Base-by-base conservation (phyloP, 2,797 vertebrate species). In the Poecilia picta region DNA sequence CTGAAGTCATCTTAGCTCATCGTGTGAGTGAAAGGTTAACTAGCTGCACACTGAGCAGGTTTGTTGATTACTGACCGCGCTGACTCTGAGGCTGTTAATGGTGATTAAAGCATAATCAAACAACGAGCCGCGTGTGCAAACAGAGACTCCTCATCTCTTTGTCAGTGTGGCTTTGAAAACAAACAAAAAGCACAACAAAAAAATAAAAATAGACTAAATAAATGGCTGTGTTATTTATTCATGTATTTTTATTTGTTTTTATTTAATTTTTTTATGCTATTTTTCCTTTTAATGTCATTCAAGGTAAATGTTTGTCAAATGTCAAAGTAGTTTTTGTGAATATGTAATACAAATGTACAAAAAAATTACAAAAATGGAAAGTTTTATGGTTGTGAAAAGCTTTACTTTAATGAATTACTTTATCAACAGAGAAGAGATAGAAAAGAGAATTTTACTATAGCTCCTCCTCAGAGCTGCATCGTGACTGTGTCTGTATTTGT, bases 301-400 rank as follows among this genome's bases (percentile, higher is more conserved):
- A 92, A 95, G 88, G 91, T 96, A 94, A 93, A 93, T 96, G 95
- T 96, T 94, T 93, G 95, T 96, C 93, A 93, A 94, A 93, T 92
- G 95, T 96, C 93, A 92, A 89, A 93, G 94, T 96, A 93, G 90
- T 95, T 95, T 92, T 94, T 95, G 95, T 94, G 93, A 94, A 90
- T 95, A 94, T 94, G 94, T 91, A 87, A 93, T 81, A 94, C 89
- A 95, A 93, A 92, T 96, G 92, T 95, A 92, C 89, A 94, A 93
- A 93, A 93, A 92, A 89, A 77, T 66, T 49, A 66, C 11, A 68
- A 89, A 91, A 92, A 86, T 76, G 68, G 81, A 91, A 92, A 87
- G 89, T 92, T 90, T 86, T 92, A 93, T 93, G 94, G 94, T 95
- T 91, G 95, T 95, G 85, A 92, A 95, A 92, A 95, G 95, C 96